Base-by-base conservation (phyloP, 1,140 invertebrate genomes). In the Saccostrea cuccullata region DNA sequence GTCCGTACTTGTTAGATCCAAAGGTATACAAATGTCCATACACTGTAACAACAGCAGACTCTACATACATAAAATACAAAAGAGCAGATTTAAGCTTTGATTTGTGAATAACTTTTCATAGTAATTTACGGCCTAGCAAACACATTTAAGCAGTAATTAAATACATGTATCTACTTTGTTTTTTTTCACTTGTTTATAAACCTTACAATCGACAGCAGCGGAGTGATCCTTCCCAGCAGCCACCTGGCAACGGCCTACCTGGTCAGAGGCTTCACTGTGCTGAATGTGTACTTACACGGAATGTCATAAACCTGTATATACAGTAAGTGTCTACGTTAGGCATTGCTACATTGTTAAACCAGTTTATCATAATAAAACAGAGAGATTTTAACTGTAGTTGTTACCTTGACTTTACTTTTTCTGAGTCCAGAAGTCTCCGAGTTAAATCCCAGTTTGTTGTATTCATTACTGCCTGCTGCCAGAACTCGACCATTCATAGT, bases 361-460 rank as follows among this genome's bases (percentile, higher is more conserved):
- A 64, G 23, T 73, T 73, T 8, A 26, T 26, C n/a, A 73, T n/a
- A n/a, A n/a, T n/a, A n/a, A n/a, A n/a, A n/a, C 47, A 47, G 47
- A 47, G 47, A 77, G 11, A 77, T 87, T 64, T 60, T 64, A 85
- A 15, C 77, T 67, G 86, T 15, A 23, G 55, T 55, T 77, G 85
- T 88, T 55, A 94, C 93, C 91, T 93, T 91, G 30, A 86, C 82
- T 90, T 94, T 93, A 82, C 92, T 89, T 86, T 93, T 93, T 36
- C 92, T 90, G 17, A 95, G 87, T 13, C 94, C 94, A 12, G 92
- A 92, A 15, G 92, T 93, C 86, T 92, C 89, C 55, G 91, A 92
- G 87, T 96, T 96, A 55, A 97, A 95, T 55, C 97, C 97, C 0
- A 97, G 95, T 94, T 97, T 97, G 92, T 97, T 97, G 91, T 96